Evolutionary conservation across 2,888 invertebrate species (phyloP).

Genomic region (Branchellion lobata): DNA sequence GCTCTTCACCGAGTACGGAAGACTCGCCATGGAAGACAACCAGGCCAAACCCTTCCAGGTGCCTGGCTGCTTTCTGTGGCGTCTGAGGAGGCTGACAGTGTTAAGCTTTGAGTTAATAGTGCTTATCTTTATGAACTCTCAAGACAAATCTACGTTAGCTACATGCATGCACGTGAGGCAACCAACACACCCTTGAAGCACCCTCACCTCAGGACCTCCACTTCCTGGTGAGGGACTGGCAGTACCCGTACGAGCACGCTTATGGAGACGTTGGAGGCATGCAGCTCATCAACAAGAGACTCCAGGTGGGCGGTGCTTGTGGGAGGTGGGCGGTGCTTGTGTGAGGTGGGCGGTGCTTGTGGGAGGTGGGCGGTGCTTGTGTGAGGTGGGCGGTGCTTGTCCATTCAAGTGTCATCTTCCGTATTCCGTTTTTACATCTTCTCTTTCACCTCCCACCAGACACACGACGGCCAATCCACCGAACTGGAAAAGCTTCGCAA

Average conservation of each 20-base stretch:
- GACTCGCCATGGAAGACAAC: constrained; percentile 84
- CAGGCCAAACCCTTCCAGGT: constrained; percentile 76
- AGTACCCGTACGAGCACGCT: constrained; percentile 86
- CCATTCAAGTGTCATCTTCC: too few species aligned
- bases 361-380: too few species aligned
- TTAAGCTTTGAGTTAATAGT: too few species aligned
- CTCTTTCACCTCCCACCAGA: too few species aligned
- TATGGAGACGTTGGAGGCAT: constrained; percentile 89
- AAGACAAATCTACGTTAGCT: too few species aligned
- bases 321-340: too few species aligned
- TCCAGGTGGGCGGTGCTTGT: constrained; percentile 69
- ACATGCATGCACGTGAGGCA: too few species aligned
- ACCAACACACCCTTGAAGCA: too few species aligned
- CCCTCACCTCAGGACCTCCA: constrained; percentile 57
- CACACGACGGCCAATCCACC: constrained; percentile 79
- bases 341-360: constrained; percentile 66
- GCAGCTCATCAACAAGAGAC: constrained; percentile 78
- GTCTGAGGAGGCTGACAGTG: too few species aligned
- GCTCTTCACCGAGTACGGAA: constrained; percentile 97
- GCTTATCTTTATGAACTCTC: not conserved
- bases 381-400: constrained; percentile 66
- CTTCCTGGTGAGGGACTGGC: constrained; percentile 76
- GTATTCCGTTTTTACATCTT: too few species aligned
- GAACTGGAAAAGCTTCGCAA: constrained; percentile 88
- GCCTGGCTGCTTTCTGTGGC: too few species aligned